Evolutionary conservation across 2,888 invertebrate genomes (phyloP).

Genomic region (Erebia ligea): DNA sequence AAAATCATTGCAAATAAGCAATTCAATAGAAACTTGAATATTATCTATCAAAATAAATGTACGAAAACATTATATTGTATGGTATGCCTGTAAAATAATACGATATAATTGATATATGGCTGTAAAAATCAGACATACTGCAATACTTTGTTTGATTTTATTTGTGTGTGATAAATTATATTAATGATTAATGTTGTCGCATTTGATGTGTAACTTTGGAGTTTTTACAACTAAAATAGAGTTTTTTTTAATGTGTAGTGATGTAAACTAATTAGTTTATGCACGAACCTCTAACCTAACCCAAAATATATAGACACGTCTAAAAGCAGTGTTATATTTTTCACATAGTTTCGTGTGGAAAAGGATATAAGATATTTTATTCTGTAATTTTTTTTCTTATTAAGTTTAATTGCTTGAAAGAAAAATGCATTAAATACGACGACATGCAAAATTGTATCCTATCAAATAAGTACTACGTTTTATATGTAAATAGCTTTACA

Average conservation of each 20-base stretch:
- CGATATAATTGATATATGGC: background rate
- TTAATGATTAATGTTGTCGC: background rate
- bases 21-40: background rate
- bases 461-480: slow-evolving; percentile 3
- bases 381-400: too few species aligned
- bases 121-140: background rate
- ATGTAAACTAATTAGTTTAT: too few species aligned
- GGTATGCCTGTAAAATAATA: background rate
- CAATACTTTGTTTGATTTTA: background rate
- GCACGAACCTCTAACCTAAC: too few species aligned
- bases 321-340: too few species aligned
- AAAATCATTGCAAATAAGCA: too few species aligned
- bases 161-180: background rate
- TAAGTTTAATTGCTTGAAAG: background rate
- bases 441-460: background rate
- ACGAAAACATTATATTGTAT: slow-evolving; percentile 2
- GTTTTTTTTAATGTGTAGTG: too few species aligned
- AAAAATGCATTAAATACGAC: slow-evolving; percentile 1
- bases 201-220: background rate
- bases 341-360: too few species aligned
- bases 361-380: too few species aligned
- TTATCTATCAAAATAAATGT: background rate
- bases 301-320: too few species aligned
- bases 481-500: slow-evolving; percentile 72
- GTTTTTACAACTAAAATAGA: too few species aligned